phyloP scores from a whole-genome alignment of 2,888 invertebrate species.

The Monopis laevigella region DNA sequence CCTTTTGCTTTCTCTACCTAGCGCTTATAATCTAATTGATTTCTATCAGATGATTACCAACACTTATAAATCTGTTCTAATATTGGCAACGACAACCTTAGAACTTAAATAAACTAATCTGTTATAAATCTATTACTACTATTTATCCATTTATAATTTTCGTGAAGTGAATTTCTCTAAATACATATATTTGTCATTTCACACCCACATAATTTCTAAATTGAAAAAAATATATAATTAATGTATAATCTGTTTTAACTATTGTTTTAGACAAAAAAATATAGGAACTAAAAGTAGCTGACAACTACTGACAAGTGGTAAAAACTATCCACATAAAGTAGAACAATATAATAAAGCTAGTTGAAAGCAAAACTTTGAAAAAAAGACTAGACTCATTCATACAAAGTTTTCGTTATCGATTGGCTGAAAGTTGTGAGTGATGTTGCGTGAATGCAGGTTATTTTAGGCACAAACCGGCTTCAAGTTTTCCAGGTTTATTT shows the following conservation, averaged over 20 bases:
- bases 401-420: constrained; percentile 2
- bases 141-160: no score
- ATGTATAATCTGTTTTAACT: no score
- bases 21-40: constrained; percentile 30
- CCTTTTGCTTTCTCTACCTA: constrained; percentile 30
- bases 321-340: no score
- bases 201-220: no score
- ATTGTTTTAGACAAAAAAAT: no score
- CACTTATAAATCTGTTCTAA: not conserved
- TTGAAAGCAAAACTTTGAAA: not conserved
- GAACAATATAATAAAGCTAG: no score
- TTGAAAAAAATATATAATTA: no score
- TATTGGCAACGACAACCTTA: not conserved
- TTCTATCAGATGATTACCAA: constrained; percentile 19
- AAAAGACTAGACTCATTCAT: not conserved
- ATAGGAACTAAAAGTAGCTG: no score
- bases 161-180: no score
- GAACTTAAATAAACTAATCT: not conserved
- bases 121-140: no score
- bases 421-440: not conserved
- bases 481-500: constrained; percentile 2
- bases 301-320: no score
- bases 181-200: no score
- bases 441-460: constrained; percentile 9
- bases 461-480: constrained; percentile 9